A percentile compares a stretch with the other conserved stretches of the same genome.
Conservation (phyloP, 1,140 invertebrate genomes). For the Carcinoscorpius rotundicauda region DNA sequence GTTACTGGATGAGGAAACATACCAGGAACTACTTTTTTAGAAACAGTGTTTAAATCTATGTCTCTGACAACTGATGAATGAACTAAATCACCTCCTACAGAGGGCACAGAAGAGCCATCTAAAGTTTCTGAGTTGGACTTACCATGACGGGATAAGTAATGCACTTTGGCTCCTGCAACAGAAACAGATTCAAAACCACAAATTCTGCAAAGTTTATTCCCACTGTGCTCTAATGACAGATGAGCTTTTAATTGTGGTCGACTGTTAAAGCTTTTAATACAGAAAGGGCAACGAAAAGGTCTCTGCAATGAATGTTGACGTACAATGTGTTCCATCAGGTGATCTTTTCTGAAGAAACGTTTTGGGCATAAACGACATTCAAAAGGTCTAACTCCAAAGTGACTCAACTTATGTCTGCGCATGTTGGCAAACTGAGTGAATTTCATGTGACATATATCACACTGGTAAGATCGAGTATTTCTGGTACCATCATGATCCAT, state of each 20-base stretch:
- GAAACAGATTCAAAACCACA: slow-evolving; percentile 22
- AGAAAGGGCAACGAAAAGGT: slow-evolving; percentile 81
- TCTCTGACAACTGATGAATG: neutral
- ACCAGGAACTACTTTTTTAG: slow-evolving; percentile 7
- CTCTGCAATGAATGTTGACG: slow-evolving; percentile 71
- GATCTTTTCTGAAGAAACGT: slow-evolving; percentile 83
- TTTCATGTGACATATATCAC: slow-evolving; percentile 89
- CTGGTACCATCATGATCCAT: too few relatives aligned
- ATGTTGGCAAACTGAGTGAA: slow-evolving; percentile 91
- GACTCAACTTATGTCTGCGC: slow-evolving; percentile 83
- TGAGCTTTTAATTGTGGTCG: slow-evolving; percentile 36
- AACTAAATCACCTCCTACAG: neutral
- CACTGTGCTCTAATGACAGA: slow-evolving; percentile 14
- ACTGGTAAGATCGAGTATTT: slow-evolving; percentile 39
- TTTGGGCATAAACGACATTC: slow-evolving; percentile 84
- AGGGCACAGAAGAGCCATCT: too few relatives aligned
- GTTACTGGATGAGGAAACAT: slow-evolving; percentile 9
- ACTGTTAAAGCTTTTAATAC: slow-evolving; percentile 72
- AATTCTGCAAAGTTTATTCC: slow-evolving; percentile 16
- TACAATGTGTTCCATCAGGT: slow-evolving; percentile 78
- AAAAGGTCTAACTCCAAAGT: slow-evolving; percentile 83
- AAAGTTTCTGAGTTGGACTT: too few relatives aligned
- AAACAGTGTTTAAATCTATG: slow-evolving; percentile 16
- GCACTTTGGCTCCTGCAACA: slow-evolving; percentile 19
- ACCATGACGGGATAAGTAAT: slow-evolving; percentile 5